phyloP scores from a whole-genome alignment of 2,797 vertebrate species.

The Leuciscus waleckii region DNA sequence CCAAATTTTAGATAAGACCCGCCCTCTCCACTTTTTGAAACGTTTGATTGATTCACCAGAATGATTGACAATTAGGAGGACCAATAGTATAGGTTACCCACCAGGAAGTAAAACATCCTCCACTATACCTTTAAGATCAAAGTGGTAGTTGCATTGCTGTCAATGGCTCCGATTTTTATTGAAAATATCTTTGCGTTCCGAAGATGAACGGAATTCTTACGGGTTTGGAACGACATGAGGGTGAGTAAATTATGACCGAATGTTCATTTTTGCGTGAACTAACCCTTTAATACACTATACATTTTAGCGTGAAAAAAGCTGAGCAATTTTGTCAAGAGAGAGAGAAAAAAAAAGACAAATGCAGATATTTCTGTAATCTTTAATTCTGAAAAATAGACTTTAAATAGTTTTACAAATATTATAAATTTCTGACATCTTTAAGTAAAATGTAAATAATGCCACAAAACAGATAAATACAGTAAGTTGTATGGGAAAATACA shows the following conservation, averaged over 20 bases:
- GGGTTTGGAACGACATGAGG: no score
- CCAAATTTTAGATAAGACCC: no score
- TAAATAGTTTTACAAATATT: slow-evolving; percentile 82
- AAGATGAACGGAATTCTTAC: no score
- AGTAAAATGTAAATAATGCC: slow-evolving; percentile 67
- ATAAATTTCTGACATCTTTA: slow-evolving; percentile 81
- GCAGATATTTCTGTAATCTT: slow-evolving; percentile 68
- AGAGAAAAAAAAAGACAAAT: slow-evolving; percentile 60
- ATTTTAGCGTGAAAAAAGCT: background rate
- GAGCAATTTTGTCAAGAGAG: background rate
- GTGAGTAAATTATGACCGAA: background rate
- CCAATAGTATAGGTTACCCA: no score
- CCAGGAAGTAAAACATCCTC: no score
- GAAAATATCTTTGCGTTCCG: no score
- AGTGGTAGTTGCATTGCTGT: background rate
- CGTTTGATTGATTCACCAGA: no score
- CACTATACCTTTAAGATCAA: no score
- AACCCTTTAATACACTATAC: background rate
- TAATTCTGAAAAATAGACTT: slow-evolving; percentile 82
- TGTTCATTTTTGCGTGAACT: background rate
- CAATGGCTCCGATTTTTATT: background rate
- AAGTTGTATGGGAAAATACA: slow-evolving; percentile 48
- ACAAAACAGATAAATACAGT: slow-evolving; percentile 66
- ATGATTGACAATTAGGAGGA: no score
- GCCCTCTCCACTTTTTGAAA: no score